Conservation (phyloP, 2,113 vertebrate genomes). For the Monopterus albus region DNA sequence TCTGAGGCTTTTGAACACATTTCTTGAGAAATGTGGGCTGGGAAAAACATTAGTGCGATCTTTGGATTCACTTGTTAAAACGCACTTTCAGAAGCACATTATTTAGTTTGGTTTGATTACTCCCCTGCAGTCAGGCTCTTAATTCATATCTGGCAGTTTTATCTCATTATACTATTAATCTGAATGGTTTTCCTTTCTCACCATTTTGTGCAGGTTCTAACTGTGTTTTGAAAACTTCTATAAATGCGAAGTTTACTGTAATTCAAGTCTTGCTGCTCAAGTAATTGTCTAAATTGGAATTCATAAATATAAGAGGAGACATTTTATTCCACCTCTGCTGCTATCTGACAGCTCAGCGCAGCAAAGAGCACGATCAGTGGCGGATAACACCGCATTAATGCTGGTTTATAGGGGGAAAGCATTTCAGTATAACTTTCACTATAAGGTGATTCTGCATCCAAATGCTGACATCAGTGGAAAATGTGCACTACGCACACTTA, state of each 20-base stretch:
- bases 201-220: constrained; percentile 30
- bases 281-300: constrained; percentile 54
- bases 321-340: constrained; percentile 41
- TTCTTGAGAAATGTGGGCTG: constrained; percentile 28
- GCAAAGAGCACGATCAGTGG: constrained; percentile 52
- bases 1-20: constrained; percentile 35
- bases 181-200: constrained; percentile 38
- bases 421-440: constrained; percentile 40
- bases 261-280: constrained; percentile 41
- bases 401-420: constrained; percentile 5
- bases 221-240: constrained; percentile 47
- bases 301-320: constrained; percentile 53
- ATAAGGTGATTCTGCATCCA: constrained; percentile 45
- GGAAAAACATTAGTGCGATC: constrained; percentile 14
- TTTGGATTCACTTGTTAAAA: constrained; percentile 35
- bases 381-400: constrained; percentile 43
- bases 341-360: constrained; percentile 56
- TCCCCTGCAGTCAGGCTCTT: constrained; percentile 35
- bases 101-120: constrained; percentile 20
- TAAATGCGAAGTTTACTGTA: constrained; percentile 44
- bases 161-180: constrained; percentile 46
- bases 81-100: neutral
- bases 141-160: constrained; percentile 43
- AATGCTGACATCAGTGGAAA: constrained; percentile 74
- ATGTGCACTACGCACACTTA: constrained; percentile 37